Base-by-base conservation (phyloP, 2,888 invertebrate genomes). In the Cylloceria caligata region DNA sequence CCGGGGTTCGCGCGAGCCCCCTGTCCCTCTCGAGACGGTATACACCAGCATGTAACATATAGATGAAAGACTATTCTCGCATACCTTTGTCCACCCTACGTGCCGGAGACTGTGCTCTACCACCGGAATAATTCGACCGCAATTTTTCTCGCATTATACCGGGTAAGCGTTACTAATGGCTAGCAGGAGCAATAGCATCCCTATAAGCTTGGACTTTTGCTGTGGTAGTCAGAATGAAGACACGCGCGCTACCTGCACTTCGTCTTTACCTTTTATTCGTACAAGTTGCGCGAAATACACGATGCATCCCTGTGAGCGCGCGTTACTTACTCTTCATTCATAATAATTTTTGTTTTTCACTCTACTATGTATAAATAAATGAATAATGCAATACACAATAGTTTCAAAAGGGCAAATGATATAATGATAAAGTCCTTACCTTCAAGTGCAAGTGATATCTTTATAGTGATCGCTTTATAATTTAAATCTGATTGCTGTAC, bases 151-250 rank as follows among this genome's bases (percentile, higher is more conserved):
- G 88, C 88, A 88, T 90, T 90, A 90, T 89, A 81, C 86, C 55
- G 86, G 88, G 88, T 90, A 90, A 90, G 90, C 90, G 88, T 90
- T 90, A 90, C 90, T 90, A 90, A 90, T 90, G 88, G 88, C 62
- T 73, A 49, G 64, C 72, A 71, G 65, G 45, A 75, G 49, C 69
- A 78, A 49, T 19, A 49, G 47, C 52, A 16, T 64, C 52, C 13
- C 49, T 67, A 27, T 47, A 42, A 76, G 39, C 55, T 30, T 11
- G 24, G 68, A 72, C 71, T 34, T n/a, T 62, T 19, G 60, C 67
- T 36, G 42, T 55, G 21, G 74, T 73, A 69, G 71, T 75, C 69
- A 67, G 11, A 57, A 6, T 42, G 47, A 21, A 74, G 27, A 60
- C 69, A 60, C 79, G 73, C 60, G 62, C 34, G 42, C 67, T 68